Conservation (phyloP, 2,113 vertebrate genomes). For the Excalfactoria chinensis region DNA sequence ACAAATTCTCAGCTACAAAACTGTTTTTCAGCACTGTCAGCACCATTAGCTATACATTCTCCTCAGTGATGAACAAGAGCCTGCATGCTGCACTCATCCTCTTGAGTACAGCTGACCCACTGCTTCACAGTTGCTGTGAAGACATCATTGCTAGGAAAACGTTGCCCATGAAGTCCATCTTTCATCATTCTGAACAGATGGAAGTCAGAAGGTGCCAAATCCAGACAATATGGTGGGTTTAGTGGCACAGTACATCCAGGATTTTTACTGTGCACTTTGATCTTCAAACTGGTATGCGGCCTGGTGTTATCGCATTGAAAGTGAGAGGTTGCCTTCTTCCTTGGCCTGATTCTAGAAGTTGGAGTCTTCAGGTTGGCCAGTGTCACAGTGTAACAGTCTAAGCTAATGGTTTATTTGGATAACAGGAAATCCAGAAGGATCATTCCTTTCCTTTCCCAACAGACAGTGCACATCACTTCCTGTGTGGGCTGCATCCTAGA, state of each 20-base stretch:
- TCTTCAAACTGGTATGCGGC: background rate
- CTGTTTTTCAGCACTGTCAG: too few relatives aligned
- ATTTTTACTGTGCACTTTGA: background rate
- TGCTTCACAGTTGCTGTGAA: background rate
- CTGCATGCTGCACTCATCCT: background rate
- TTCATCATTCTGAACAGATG: background rate
- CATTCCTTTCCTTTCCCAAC: background rate
- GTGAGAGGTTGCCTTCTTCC: background rate
- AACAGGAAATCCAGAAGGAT: background rate
- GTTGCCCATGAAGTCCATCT: background rate
- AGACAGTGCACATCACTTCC: background rate
- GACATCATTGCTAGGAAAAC: too few relatives aligned
- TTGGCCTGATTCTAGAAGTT: too few relatives aligned
- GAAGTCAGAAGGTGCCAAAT: background rate
- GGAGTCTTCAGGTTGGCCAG: background rate
- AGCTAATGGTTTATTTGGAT: background rate
- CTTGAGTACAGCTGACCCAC: background rate
- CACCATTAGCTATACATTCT: too few relatives aligned
- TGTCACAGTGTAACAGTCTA: background rate
- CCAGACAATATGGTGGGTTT: too few relatives aligned
- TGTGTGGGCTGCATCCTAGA: background rate
- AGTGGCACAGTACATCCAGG: background rate
- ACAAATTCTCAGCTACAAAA: too few relatives aligned
- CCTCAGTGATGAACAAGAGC: background rate
- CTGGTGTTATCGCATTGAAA: background rate